Conservation (phyloP, 2,797 vertebrate species). For the Crocodylus rhombifer region DNA sequence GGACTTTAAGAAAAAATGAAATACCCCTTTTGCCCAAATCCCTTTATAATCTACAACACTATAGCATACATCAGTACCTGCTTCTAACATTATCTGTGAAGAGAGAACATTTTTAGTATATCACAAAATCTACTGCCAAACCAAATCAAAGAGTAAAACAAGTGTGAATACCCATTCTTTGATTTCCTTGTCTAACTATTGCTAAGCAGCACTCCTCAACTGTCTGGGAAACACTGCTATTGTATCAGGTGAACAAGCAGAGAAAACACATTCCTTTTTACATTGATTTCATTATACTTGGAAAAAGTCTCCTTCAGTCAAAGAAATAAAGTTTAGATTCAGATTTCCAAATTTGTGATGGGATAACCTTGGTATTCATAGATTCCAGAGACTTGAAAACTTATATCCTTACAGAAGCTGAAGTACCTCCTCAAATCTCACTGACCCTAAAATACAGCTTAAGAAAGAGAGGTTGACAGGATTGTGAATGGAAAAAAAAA, state of each 20-base stretch:
- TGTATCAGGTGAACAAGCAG: background rate
- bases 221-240: background rate
- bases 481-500: background rate
- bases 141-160: background rate
- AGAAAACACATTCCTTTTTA: background rate
- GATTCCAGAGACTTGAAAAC: background rate
- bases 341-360: background rate
- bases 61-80: background rate
- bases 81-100: background rate
- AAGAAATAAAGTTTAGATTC: background rate
- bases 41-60: background rate
- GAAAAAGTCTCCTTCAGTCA: background rate
- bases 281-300: no score
- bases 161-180: background rate
- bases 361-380: background rate
- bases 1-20: fast-evolving
- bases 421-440: background rate
- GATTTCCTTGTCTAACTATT: background rate
- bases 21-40: fast-evolving
- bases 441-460: background rate
- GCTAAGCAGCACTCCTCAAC: background rate
- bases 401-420: background rate
- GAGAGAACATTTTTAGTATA: background rate
- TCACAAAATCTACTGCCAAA: background rate
- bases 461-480: background rate